Evolutionary conservation across 2,113 vertebrate species (phyloP).

Genomic region (Dolichallabes microphthalmus): DNA sequence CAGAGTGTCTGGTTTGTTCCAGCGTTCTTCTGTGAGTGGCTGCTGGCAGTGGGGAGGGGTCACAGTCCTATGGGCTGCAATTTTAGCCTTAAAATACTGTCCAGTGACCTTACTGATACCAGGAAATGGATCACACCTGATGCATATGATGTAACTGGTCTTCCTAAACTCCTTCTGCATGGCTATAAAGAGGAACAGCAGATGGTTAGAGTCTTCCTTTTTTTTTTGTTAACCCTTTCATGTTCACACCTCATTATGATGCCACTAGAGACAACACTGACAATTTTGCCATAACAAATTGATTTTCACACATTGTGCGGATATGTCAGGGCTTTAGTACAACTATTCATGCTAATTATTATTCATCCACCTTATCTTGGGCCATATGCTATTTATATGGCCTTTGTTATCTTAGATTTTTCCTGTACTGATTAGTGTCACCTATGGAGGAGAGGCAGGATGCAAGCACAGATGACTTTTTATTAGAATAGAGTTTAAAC

Average conservation of each 20-base stretch:
- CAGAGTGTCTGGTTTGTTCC: constrained; percentile 39
- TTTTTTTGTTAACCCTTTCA: constrained; percentile 29
- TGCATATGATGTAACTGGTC: constrained; percentile 32
- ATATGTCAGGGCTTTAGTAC: neutral
- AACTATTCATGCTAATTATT: neutral
- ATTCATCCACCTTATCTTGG: neutral
- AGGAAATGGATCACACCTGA: constrained; percentile 33
- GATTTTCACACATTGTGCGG: constrained; percentile 15
- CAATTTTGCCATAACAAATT: constrained; percentile 1
- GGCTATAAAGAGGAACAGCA: constrained; percentile 20
- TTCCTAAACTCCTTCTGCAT: constrained; percentile 24
- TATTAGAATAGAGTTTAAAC: no score
- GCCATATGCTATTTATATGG: constrained; percentile 14
- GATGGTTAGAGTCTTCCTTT: constrained; percentile 22
- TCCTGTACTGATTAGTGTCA: neutral
- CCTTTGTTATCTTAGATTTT: neutral
- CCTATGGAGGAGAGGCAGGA: no score
- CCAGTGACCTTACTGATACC: constrained; percentile 20
- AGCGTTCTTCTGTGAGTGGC: constrained; percentile 33
- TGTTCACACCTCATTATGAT: constrained; percentile 5
- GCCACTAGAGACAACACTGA: neutral
- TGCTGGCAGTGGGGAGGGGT: constrained; percentile 25
- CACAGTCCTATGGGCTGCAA: constrained; percentile 28
- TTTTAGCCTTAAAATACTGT: constrained; percentile 23
- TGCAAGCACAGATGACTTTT: no score